These are phyloP conservation scores for Henricia sp. DNA, from an alignment of 53 echinoderm and acorn worm species.

Conservation along the genomic window DNA sequence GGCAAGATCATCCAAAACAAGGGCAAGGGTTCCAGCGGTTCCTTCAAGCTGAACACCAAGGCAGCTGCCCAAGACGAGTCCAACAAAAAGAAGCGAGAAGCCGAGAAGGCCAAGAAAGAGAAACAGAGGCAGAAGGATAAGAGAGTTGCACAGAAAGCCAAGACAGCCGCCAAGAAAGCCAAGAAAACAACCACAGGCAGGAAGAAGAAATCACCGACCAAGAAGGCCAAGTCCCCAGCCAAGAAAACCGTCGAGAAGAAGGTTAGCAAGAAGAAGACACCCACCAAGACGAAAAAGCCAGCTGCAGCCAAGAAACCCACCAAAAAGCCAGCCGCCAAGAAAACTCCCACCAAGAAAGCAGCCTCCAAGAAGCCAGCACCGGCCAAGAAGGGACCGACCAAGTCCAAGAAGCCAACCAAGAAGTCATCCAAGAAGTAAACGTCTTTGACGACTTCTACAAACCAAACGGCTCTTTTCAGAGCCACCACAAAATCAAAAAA, in stretches of 20 bases:
- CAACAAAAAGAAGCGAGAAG: too few species aligned
- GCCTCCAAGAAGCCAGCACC: conserved; percentile 18
- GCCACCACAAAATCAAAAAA: conserved; percentile 66
- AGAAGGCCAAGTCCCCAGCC: too few species aligned
- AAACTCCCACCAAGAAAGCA: conserved; percentile 20
- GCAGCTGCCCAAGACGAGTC: conserved; percentile 15
- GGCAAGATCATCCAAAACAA: conserved; percentile 31
- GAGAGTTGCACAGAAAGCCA: too few species aligned
- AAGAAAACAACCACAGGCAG: too few species aligned
- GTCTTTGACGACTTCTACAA: neutral
- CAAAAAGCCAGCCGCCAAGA: too few species aligned
- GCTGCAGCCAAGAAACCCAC: too few species aligned
- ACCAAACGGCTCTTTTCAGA: conserved; percentile 71
- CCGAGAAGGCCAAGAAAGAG: too few species aligned
- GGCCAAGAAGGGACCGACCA: conserved; percentile 13
- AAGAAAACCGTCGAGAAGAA: conserved; percentile 7
- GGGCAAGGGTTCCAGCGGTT: conserved; percentile 35
- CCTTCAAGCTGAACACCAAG: conserved; percentile 57
- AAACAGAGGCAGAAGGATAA: too few species aligned
- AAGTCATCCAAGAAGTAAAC: conserved; percentile 14
- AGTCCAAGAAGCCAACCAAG: too few species aligned
- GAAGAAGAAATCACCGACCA: conserved; percentile 24
- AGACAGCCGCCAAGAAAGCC: too few species aligned
- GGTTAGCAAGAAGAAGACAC: neutral
- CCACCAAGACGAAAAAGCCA: conserved; percentile 19